Evolutionary conservation across 2,113 vertebrate species (phyloP).

Genomic region (Tetraodon nigroviridis): DNA sequence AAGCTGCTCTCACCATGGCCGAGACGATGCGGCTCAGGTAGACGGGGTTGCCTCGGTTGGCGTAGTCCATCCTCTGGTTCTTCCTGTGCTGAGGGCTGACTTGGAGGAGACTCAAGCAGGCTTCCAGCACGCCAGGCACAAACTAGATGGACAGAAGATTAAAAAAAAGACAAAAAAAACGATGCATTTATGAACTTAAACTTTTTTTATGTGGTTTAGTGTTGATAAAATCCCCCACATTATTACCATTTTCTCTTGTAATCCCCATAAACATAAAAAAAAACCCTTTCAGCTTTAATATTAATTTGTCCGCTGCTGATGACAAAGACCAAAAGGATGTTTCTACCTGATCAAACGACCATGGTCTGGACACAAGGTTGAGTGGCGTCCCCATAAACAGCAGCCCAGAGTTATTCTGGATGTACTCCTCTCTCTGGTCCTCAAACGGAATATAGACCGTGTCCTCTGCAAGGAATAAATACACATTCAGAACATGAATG

Average conservation of each 20-base stretch:
- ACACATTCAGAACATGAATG: background rate
- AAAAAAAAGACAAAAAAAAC: background rate
- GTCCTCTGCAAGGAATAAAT: constrained; percentile 57
- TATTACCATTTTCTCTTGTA: no score
- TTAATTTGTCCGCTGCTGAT: no score
- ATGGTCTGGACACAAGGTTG: constrained; percentile 57
- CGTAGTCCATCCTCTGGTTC: constrained; percentile 47
- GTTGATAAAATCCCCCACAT: no score
- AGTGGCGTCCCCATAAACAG: constrained; percentile 67
- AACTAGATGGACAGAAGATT: constrained; percentile 49
- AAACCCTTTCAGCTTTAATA: background rate
- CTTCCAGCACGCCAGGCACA: constrained; percentile 67
- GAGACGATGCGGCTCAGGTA: constrained; percentile 74
- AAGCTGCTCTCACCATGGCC: constrained; percentile 69
- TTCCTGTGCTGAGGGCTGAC: constrained; percentile 66
- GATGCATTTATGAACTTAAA: no score
- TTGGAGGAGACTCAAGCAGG: constrained; percentile 69
- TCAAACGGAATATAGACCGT: constrained; percentile 64
- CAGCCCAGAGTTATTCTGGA: constrained; percentile 66
- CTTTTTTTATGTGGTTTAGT: no score
- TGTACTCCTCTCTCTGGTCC: constrained; percentile 70
- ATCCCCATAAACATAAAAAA: no score
- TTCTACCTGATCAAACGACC: constrained; percentile 75
- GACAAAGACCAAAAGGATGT: no score
- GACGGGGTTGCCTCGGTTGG: constrained; percentile 52